Conservation (phyloP, 2,113 vertebrate genomes). For the Mus spicilegus region DNA sequence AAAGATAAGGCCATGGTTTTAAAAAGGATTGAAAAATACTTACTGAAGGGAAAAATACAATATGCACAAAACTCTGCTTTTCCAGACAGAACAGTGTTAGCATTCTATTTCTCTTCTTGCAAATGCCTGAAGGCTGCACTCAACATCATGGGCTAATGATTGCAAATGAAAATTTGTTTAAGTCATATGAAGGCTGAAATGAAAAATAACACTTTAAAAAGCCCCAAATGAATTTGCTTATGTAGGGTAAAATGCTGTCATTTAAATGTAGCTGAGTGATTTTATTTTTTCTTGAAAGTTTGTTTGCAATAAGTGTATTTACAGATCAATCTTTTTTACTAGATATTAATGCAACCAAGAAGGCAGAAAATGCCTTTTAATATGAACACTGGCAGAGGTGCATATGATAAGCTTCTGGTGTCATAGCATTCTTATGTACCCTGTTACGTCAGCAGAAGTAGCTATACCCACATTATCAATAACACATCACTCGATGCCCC, state of each 20-base stretch:
- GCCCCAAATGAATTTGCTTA: conserved; percentile 35
- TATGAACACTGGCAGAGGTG: conserved; percentile 29
- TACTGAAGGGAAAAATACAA: conserved; percentile 46
- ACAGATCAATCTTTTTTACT: not conserved
- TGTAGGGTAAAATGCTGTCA: not conserved
- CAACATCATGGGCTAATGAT: conserved; percentile 47
- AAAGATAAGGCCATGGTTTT: not conserved
- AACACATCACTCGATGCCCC: conserved; percentile 60
- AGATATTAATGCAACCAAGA: conserved; percentile 5
- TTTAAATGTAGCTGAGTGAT: conserved; percentile 53
- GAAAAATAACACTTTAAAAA: conserved; percentile 49
- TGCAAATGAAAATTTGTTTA: conserved; percentile 63
- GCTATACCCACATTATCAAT: not conserved
- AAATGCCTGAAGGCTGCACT: conserved; percentile 60
- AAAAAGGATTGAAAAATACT: conserved; percentile 69
- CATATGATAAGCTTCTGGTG: not conserved
- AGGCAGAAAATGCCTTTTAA: conserved; percentile 14
- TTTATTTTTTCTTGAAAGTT: conserved; percentile 67
- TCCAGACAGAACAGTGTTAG: conserved; percentile 63
- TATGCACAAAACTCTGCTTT: conserved; percentile 59
- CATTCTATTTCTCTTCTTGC: conserved; percentile 74
- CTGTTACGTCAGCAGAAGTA: conserved; percentile 47
- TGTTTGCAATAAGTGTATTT: conserved; percentile 47
- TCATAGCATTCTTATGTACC: not conserved
- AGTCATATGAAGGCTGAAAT: conserved; percentile 42